Conservation (phyloP, 1,140 invertebrate genomes). For the Cylas formicarius region DNA sequence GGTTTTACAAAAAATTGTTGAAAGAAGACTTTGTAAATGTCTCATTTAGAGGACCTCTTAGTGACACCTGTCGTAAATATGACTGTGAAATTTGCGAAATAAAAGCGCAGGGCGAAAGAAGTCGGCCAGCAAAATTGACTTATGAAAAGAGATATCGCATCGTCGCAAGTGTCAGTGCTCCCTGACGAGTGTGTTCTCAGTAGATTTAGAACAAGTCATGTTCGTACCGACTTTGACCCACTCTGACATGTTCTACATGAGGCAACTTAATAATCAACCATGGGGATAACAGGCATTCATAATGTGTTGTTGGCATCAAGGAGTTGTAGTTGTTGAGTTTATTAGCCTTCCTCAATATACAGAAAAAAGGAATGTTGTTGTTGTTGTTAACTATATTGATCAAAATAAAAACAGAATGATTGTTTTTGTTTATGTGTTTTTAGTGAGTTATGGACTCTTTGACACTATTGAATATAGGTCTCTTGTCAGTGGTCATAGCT, state of each 20-base stretch:
- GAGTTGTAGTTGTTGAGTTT: constrained; percentile 11
- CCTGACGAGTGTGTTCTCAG: not conserved
- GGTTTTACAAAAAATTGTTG: too few species aligned
- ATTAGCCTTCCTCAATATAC: constrained; percentile 16
- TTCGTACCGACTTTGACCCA: constrained; percentile 13
- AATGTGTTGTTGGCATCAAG: constrained; percentile 18
- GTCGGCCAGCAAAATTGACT: not conserved
- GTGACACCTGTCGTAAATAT: too few species aligned
- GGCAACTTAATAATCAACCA: constrained; percentile 13
- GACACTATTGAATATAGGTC: constrained; percentile 13
- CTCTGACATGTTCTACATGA: constrained; percentile 10
- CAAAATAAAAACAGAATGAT: constrained; percentile 10
- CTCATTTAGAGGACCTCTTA: constrained; percentile 7
- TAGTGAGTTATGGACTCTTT: constrained; percentile 6
- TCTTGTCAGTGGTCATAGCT: constrained; percentile 17
- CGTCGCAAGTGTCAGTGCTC: constrained; percentile 1
- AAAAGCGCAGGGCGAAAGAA: constrained; percentile 4
- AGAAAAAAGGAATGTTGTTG: too few species aligned
- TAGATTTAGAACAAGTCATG: constrained; percentile 12
- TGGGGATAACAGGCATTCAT: constrained; percentile 10
- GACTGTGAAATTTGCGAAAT: constrained; percentile 2
- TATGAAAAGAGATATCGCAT: constrained; percentile 10
- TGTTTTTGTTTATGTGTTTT: constrained; percentile 13
- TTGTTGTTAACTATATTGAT: constrained; percentile 5
- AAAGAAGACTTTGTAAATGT: constrained; percentile 8